These are phyloP conservation scores for Barbus barbus DNA, from an alignment of 2,113 vertebrate species.

Conservation along the genomic window DNA sequence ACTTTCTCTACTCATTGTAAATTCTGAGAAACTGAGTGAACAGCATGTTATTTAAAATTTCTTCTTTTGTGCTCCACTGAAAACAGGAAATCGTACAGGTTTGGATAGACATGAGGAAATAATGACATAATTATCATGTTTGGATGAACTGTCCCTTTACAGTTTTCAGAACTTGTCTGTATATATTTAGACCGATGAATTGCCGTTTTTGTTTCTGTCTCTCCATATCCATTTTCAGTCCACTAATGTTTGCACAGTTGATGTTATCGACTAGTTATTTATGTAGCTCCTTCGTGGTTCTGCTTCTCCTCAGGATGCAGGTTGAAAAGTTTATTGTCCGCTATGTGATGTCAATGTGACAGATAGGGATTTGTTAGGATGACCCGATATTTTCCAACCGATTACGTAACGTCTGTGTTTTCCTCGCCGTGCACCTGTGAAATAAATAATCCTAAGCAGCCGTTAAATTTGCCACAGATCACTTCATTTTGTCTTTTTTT, in stretches of 20 bases:
- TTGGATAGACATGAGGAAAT: conserved; percentile 2
- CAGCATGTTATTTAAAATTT: neutral
- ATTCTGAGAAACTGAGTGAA: too few relatives aligned
- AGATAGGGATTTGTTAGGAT: conserved; percentile 41
- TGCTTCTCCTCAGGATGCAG: neutral
- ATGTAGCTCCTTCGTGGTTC: conserved; percentile 25
- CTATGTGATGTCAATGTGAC: conserved; percentile 37
- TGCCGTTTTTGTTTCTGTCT: neutral
- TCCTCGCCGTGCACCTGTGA: conserved; percentile 35
- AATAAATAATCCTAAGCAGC: conserved; percentile 44
- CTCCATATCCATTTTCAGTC: conserved; percentile 22
- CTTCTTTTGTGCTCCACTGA: neutral
- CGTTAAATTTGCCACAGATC: conserved; percentile 41
- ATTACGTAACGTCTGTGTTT: conserved; percentile 38
- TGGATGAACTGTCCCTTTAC: neutral
- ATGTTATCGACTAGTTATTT: conserved; percentile 35
- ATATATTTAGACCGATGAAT: conserved; percentile 16
- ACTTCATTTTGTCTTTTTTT: conserved; percentile 36
- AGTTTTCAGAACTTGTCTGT: neutral
- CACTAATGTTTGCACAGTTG: neutral
- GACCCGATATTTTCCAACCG: conserved; percentile 23
- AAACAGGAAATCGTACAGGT: neutral
- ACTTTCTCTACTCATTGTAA: too few relatives aligned
- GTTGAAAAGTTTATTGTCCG: conserved; percentile 39
- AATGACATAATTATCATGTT: neutral